Conservation (phyloP, 1,140 invertebrate genomes). For the Stegodyphus dumicola region DNA sequence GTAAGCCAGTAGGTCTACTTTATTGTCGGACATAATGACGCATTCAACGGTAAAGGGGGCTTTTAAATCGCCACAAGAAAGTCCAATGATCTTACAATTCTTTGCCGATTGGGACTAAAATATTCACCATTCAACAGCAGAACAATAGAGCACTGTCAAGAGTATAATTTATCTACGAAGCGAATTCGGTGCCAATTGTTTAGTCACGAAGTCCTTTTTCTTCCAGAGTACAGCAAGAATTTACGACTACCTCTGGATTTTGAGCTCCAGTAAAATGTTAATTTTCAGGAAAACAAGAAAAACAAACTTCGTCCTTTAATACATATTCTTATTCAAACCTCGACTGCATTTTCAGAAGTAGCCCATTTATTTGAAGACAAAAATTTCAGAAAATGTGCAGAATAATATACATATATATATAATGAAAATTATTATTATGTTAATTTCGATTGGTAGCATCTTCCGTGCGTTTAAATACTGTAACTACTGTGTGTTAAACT, state of each 20-base stretch:
- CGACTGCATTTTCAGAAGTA: no score
- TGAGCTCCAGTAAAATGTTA: slow-evolving; percentile 29
- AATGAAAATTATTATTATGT: no score
- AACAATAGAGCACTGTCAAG: slow-evolving; percentile 51
- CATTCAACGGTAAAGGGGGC: slow-evolving; percentile 17
- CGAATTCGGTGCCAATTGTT: slow-evolving; percentile 48
- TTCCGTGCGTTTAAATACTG: no score
- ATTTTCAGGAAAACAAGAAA: neutral
- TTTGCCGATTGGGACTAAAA: slow-evolving; percentile 40
- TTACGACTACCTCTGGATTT: slow-evolving; percentile 33
- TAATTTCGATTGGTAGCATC: no score
- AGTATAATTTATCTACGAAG: slow-evolving; percentile 38
- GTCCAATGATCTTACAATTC: slow-evolving; percentile 33
- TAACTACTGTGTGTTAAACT: no score
- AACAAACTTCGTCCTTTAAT: no score
- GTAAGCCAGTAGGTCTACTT: neutral
- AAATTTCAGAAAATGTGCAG: no score
- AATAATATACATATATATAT: no score
- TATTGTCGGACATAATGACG: slow-evolving; percentile 36
- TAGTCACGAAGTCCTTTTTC: slow-evolving; percentile 26
- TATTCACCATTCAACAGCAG: slow-evolving; percentile 37
- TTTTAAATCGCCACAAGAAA: neutral
- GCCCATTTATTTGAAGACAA: no score
- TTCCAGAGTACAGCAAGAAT: slow-evolving; percentile 9
- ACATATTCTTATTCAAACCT: no score